Percentiles rank a stretch among this genome's conserved stretches.
phyloP scores from a whole-genome alignment of 2,113 vertebrate species.

The Haliaeetus leucogaster region DNA sequence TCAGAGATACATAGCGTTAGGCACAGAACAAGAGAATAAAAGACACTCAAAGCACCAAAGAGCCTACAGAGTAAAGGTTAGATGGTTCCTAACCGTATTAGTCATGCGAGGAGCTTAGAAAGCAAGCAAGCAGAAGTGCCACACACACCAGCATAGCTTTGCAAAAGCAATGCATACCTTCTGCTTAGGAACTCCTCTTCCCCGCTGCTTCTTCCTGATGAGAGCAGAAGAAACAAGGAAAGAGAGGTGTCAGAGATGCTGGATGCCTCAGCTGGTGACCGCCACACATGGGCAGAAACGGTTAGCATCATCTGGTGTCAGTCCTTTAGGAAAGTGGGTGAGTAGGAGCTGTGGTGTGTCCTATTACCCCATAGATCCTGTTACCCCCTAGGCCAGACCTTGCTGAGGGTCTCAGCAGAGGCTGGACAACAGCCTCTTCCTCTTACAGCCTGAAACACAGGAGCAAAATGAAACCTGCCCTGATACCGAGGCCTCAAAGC shows the following conservation, averaged over 20 bases:
- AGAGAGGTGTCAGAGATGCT: neutral
- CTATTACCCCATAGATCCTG: neutral
- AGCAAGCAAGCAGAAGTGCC: neutral
- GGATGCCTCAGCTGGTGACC: neutral
- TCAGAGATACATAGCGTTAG: neutral
- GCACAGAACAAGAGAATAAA: neutral
- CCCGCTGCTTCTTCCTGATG: neutral
- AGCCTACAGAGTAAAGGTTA: neutral
- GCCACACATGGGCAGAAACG: neutral
- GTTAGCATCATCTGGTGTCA: neutral
- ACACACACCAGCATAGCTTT: neutral
- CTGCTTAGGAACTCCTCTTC: neutral
- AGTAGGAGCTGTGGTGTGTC: neutral
- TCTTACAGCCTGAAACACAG: neutral
- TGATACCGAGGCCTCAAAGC: neutral
- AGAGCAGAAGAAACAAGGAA: neutral
- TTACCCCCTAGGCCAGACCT: neutral
- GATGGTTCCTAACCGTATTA: neutral
- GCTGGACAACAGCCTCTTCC: neutral
- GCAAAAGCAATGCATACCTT: neutral
- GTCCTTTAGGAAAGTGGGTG: neutral
- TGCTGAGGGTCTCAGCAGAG: neutral
- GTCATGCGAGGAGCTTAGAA: neutral
- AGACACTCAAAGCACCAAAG: neutral
- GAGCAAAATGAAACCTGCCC: neutral